A percentile compares a stretch with the other conserved stretches of the same genome.
These are phyloP conservation scores for Eremobia ochroleuca DNA, from an alignment of 2,888 invertebrate genomes.

Conservation along the genomic window DNA sequence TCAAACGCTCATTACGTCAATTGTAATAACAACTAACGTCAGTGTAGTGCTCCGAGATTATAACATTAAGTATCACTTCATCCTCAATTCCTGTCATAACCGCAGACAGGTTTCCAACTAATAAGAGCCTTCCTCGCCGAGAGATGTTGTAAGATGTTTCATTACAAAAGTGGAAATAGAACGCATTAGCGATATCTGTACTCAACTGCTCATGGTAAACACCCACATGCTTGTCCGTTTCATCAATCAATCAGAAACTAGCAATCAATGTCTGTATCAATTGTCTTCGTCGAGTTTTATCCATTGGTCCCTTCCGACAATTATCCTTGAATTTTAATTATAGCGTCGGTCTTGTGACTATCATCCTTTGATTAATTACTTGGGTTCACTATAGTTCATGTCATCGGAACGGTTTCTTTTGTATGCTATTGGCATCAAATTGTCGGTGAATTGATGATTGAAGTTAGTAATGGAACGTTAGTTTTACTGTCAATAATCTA, in stretches of 20 bases:
- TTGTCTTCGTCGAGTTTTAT: slow-evolving; percentile 56
- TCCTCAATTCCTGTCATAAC: slow-evolving; percentile 45
- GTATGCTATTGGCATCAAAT: not conserved
- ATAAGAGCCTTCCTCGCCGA: slow-evolving; percentile 45
- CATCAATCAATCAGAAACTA: slow-evolving; percentile 78
- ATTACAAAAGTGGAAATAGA: slow-evolving; percentile 72
- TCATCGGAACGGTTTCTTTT: slow-evolving; percentile 12
- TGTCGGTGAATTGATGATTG: not conserved
- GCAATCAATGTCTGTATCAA: slow-evolving; percentile 74
- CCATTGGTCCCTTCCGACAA: slow-evolving; percentile 53
- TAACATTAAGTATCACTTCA: slow-evolving; percentile 50
- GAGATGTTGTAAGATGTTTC: slow-evolving; percentile 55
- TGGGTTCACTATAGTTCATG: slow-evolving; percentile 29
- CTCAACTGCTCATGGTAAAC: slow-evolving; percentile 69
- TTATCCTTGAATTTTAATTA: slow-evolving; percentile 64
- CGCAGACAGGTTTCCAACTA: slow-evolving; percentile 38
- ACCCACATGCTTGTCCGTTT: slow-evolving; percentile 74
- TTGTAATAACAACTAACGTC: slow-evolving; percentile 53
- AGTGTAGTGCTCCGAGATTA: slow-evolving; percentile 44
- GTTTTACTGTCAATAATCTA: slow-evolving; percentile 12
- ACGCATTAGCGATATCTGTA: slow-evolving; percentile 71
- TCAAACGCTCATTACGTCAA: slow-evolving; percentile 53
- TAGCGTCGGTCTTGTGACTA: slow-evolving; percentile 25
- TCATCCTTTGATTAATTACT: slow-evolving; percentile 50
- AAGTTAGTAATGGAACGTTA: not conserved